phyloP scores from a whole-genome alignment of 53 echinoderm and acorn worm genomes.

The Paracentrotus lividus region DNA sequence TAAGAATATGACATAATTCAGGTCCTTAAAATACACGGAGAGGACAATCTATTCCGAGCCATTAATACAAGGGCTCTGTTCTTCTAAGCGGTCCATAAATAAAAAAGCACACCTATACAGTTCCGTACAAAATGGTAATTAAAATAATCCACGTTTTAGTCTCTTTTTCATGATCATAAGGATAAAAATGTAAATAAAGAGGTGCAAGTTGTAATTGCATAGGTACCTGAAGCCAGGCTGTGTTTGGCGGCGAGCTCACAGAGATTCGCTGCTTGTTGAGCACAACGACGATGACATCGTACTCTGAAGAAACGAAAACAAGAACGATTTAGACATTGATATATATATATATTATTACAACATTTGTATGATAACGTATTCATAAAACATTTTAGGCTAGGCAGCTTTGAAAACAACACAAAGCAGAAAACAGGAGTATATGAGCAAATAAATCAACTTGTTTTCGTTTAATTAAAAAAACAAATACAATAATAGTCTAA shows the following conservation, averaged over 20 bases:
- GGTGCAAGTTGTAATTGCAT: conserved; percentile 23
- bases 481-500: too few relatives aligned
- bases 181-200: neutral
- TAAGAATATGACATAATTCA: too few relatives aligned
- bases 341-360: neutral
- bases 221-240: conserved; percentile 9
- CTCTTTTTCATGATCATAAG: too few relatives aligned
- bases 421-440: neutral
- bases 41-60: too few relatives aligned
- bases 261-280: conserved; percentile 87
- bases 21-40: too few relatives aligned
- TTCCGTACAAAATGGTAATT: too few relatives aligned
- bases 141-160: too few relatives aligned
- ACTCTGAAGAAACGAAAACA: conserved; percentile 73
- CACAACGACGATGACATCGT: conserved; percentile 95
- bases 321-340: neutral
- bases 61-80: too few relatives aligned
- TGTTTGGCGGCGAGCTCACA: conserved; percentile 80
- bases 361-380: neutral
- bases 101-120: neutral
- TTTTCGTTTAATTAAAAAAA: neutral
- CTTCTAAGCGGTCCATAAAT: neutral
- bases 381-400: neutral
- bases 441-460: neutral
- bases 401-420: neutral